Evolutionary conservation across 2,888 invertebrate genomes (phyloP).

Genomic region (Tineola bisselliella): DNA sequence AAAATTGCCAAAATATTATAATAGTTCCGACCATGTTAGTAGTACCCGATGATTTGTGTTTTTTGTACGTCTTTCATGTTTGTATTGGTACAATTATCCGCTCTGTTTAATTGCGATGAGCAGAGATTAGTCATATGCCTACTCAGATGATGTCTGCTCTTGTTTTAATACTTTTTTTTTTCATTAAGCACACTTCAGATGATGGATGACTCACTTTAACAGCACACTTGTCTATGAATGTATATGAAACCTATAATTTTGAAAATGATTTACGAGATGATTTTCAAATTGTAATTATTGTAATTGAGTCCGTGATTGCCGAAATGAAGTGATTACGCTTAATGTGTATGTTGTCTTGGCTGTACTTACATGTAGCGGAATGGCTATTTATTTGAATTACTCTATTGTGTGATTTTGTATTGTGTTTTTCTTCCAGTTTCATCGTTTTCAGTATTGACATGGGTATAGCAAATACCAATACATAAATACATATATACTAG

Average conservation of each 20-base stretch:
- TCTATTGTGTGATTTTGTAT: too few relatives aligned
- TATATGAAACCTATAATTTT: conserved; percentile 37
- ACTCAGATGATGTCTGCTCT: background rate
- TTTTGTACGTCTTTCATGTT: too few relatives aligned
- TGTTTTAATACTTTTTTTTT: background rate
- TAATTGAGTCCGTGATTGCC: conserved; percentile 46
- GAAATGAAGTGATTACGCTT: conserved; percentile 41
- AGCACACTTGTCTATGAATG: conserved; percentile 1
- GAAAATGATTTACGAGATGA: conserved; percentile 50
- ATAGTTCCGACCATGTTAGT: too few relatives aligned
- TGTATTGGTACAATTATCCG: too few relatives aligned
- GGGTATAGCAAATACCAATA: too few relatives aligned
- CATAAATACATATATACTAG: too few relatives aligned
- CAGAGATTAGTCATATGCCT: background rate
- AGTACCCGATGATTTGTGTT: too few relatives aligned
- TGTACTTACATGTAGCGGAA: background rate
- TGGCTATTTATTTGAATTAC: too few relatives aligned
- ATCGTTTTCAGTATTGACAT: too few relatives aligned
- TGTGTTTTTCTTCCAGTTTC: too few relatives aligned
- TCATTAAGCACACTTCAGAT: background rate
- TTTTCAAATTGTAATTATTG: conserved; percentile 47
- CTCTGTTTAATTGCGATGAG: background rate
- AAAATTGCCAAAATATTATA: too few relatives aligned
- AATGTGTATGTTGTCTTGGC: background rate
- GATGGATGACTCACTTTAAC: conserved; percentile 33